These are phyloP conservation scores for Microctonus hyperodae DNA, from an alignment of 2,888 invertebrate genomes.

Conservation along the genomic window DNA sequence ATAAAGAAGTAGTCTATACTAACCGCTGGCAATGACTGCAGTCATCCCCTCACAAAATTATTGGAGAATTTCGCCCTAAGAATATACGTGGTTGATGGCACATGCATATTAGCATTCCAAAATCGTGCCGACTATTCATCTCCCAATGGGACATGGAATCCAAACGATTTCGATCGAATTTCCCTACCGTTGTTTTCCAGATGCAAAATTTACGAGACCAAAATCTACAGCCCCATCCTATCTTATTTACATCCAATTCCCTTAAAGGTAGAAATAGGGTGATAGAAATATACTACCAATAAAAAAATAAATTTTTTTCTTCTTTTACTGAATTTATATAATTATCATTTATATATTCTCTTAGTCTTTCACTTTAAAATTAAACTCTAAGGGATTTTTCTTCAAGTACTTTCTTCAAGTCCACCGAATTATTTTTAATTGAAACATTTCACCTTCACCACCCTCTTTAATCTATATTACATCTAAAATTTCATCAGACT, in stretches of 20 bases:
- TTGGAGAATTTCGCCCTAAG: slow-evolving; percentile 17
- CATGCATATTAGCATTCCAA: slow-evolving; percentile 57
- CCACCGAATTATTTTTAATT: slow-evolving; percentile 58
- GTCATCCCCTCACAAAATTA: slow-evolving; percentile 19
- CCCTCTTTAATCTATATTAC: background rate
- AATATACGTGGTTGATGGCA: background rate
- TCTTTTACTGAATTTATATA: slow-evolving; percentile 14
- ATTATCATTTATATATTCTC: background rate
- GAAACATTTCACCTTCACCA: slow-evolving; percentile 50
- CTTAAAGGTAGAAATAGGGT: background rate
- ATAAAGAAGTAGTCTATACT: slow-evolving; percentile 20
- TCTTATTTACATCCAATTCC: slow-evolving; percentile 16
- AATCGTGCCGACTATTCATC: slow-evolving; percentile 58
- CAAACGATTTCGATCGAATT: slow-evolving; percentile 60
- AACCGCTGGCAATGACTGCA: slow-evolving; percentile 3
- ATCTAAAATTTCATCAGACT: slow-evolving; percentile 56
- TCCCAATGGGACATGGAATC: slow-evolving; percentile 49
- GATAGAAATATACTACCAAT: slow-evolving; percentile 15
- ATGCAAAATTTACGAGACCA: slow-evolving; percentile 50
- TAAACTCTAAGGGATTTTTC: slow-evolving; percentile 7
- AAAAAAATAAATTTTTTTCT: slow-evolving; percentile 21
- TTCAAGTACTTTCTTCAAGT: slow-evolving; percentile 36
- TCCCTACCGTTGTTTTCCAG: slow-evolving; percentile 47
- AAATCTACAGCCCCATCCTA: slow-evolving; percentile 13
- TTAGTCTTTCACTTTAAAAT: background rate